A percentile compares a stretch with the other conserved stretches of the same genome.
These are phyloP conservation scores for Spatula clypeata DNA, from an alignment of 2,797 vertebrate species.

Conservation along the genomic window DNA sequence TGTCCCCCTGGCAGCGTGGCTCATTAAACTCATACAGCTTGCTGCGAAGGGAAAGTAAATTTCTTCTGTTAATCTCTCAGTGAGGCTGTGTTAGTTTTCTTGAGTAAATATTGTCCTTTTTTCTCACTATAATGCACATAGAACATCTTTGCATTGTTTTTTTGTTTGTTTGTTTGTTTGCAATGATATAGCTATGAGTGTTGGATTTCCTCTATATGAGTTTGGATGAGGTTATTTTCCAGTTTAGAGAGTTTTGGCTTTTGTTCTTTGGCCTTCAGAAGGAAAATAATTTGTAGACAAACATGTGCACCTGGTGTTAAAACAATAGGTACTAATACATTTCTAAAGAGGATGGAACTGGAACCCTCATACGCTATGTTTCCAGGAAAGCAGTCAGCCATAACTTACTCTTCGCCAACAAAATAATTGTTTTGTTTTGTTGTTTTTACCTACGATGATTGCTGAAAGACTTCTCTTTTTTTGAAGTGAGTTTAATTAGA, in stretches of 20 bases:
- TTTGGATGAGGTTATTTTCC: slow-evolving; percentile 62
- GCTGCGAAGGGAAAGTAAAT: neutral
- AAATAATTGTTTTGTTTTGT: neutral
- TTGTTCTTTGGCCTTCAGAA: slow-evolving; percentile 66
- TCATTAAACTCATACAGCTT: neutral
- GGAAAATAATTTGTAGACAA: slow-evolving; percentile 73
- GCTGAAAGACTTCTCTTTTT: neutral
- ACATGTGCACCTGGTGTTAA: slow-evolving; percentile 69
- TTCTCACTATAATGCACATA: neutral
- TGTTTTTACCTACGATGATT: neutral
- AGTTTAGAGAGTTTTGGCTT: slow-evolving; percentile 49
- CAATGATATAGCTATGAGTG: slow-evolving; percentile 34
- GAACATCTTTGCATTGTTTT: neutral
- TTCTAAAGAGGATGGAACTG: slow-evolving; percentile 38
- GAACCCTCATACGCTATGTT: slow-evolving; percentile 8
- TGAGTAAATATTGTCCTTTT: neutral
- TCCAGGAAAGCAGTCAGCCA: slow-evolving; percentile 53
- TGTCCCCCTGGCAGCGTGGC: neutral
- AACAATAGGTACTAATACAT: slow-evolving; percentile 74
- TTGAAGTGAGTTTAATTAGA: neutral
- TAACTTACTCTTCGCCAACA: slow-evolving; percentile 15
- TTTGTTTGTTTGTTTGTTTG: neutral
- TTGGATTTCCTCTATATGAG: slow-evolving; percentile 57
- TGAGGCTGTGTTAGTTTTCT: neutral
- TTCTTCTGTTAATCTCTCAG: neutral